phyloP scores from a whole-genome alignment of 2,113 vertebrate genomes.

The Caloenas nicobarica region DNA sequence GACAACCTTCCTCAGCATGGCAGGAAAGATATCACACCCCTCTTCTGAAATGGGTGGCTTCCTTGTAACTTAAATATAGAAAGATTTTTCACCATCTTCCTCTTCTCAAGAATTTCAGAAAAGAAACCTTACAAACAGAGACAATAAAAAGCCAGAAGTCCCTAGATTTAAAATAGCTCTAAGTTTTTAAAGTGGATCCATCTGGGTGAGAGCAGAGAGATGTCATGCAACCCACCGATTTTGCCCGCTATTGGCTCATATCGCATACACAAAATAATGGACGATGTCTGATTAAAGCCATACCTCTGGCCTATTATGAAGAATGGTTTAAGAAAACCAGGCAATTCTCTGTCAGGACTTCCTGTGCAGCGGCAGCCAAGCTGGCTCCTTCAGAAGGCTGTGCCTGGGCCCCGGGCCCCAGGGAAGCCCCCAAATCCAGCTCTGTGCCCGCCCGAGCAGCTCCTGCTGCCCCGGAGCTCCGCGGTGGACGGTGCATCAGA shows the following conservation, averaged over 20 bases:
- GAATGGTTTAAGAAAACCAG: not conserved
- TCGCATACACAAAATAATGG: not conserved
- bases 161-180: not conserved
- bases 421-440: not conserved
- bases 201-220: not conserved
- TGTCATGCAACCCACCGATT: not conserved
- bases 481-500: accelerated
- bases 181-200: not conserved
- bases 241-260: not conserved
- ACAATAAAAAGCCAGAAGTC: not conserved
- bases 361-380: not conserved
- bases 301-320: not conserved
- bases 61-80: not conserved
- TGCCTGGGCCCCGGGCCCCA: not conserved
- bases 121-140: not conserved
- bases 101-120: not conserved
- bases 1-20: not conserved
- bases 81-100: not conserved
- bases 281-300: not conserved
- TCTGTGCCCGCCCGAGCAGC: accelerated
- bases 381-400: not conserved
- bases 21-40: not conserved
- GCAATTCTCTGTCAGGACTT: not conserved
- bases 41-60: not conserved
- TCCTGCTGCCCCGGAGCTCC: not conserved